phyloP scores from a whole-genome alignment of 2,888 invertebrate species.

The Erebia aethiops region DNA sequence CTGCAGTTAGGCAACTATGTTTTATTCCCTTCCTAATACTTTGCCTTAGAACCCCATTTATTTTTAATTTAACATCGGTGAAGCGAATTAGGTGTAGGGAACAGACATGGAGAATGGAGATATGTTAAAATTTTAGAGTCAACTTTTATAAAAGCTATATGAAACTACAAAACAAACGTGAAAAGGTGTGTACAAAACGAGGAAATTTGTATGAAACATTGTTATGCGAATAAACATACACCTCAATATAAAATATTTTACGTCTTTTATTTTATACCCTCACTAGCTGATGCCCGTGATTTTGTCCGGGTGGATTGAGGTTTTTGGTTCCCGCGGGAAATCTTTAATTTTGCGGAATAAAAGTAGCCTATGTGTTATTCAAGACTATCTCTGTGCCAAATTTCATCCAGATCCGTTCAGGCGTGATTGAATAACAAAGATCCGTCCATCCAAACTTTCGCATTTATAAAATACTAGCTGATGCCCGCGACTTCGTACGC shows the following conservation, averaged over 20 bases:
- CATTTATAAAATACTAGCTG: too few relatives aligned
- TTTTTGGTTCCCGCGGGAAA: too few relatives aligned
- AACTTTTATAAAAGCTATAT: slow-evolving; percentile 79
- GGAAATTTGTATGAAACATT: slow-evolving; percentile 83
- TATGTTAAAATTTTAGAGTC: slow-evolving; percentile 82
- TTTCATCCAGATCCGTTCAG: too few relatives aligned
- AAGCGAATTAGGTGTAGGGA: slow-evolving; percentile 81
- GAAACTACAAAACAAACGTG: slow-evolving; percentile 74
- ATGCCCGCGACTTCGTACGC: too few relatives aligned
- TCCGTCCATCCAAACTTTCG: too few relatives aligned
- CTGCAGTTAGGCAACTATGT: slow-evolving; percentile 62
- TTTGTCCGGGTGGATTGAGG: too few relatives aligned
- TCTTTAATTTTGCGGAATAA: too few relatives aligned
- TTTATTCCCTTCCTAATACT: slow-evolving; percentile 66
- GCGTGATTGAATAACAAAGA: too few relatives aligned
- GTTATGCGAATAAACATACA: slow-evolving; percentile 84
- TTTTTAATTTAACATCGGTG: slow-evolving; percentile 76
- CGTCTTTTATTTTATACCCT: slow-evolving; percentile 64
- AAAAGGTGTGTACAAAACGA: slow-evolving; percentile 83
- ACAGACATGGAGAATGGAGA: slow-evolving; percentile 72
- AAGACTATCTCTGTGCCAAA: too few relatives aligned
- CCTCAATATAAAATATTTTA: slow-evolving; percentile 80
- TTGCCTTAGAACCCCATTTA: slow-evolving; percentile 72
- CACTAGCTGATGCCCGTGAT: too few relatives aligned
- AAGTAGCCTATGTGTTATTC: too few relatives aligned